Evolutionary conservation across 2,113 vertebrate species (phyloP).

Genomic region (Tetrao urogallus): DNA sequence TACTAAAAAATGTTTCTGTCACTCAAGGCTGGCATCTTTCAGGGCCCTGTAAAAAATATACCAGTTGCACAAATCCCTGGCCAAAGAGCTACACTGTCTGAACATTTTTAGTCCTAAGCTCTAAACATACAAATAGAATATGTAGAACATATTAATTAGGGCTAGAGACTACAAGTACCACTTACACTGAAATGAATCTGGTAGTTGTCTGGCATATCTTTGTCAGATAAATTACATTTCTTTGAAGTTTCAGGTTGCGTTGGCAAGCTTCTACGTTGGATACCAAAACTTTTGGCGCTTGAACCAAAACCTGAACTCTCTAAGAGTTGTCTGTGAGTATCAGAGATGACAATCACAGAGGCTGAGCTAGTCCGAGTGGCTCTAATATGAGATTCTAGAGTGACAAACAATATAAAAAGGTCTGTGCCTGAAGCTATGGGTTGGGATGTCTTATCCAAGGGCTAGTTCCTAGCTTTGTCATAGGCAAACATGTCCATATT

Average conservation of each 20-base stretch:
- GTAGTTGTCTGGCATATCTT: not conserved
- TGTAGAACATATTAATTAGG: not conserved
- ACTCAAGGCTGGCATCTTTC: not conserved
- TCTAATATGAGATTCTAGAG: not conserved
- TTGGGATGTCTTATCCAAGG: not conserved
- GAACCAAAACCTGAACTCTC: not conserved
- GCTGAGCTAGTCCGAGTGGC: rapidly evolving
- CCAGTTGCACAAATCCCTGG: not conserved
- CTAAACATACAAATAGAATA: not conserved
- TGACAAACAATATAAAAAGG: not conserved
- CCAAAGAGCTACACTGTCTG: not conserved
- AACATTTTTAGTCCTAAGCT: not conserved
- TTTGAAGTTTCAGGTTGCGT: not conserved
- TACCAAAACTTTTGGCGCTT: not conserved
- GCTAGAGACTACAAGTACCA: not conserved
- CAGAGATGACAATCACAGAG: not conserved
- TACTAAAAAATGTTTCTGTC: not conserved
- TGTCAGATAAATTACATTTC: not conserved
- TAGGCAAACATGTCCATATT: rapidly evolving
- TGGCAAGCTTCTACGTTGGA: not conserved
- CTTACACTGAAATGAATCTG: not conserved
- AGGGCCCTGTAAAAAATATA: not conserved
- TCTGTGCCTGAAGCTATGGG: not conserved
- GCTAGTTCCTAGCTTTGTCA: not conserved
- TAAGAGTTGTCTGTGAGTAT: not conserved